phyloP scores from a whole-genome alignment of 2,113 vertebrate genomes.

The Kobus ellipsiprymnus region DNA sequence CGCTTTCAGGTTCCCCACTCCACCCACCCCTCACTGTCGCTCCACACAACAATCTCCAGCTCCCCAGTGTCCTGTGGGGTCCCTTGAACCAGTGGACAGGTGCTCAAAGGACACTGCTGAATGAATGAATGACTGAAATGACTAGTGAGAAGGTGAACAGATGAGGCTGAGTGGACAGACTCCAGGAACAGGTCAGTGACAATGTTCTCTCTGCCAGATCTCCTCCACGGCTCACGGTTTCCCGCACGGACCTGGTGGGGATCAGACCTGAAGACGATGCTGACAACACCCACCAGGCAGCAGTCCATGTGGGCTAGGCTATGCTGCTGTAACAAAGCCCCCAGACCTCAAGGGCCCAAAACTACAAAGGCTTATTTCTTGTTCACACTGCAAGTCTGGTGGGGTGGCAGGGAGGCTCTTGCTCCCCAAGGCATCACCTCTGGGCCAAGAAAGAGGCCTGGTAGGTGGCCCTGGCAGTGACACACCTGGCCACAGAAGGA shows the following conservation, averaged over 20 bases:
- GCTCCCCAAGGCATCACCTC: not conserved
- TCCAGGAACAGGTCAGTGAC: not conserved
- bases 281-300: rapidly evolving
- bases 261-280: not conserved
- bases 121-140: not conserved
- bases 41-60: not conserved
- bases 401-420: not conserved
- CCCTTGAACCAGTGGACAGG: not conserved
- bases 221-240: not conserved
- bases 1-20: not conserved
- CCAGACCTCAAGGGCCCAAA: not conserved
- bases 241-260: rapidly evolving
- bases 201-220: not conserved
- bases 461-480: not conserved
- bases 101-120: not conserved
- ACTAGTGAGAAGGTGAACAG: not conserved
- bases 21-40: not conserved
- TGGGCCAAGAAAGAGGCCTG: not conserved
- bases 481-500: not conserved
- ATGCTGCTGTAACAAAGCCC: not conserved
- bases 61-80: not conserved
- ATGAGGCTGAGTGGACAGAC: not conserved
- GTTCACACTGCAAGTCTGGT: rapidly evolving
- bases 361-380: not conserved
- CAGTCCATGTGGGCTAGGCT: not conserved